Percentiles rank a stretch among this genome's conserved stretches.
These are phyloP conservation scores for Isoperla grammatica DNA, from an alignment of 2,888 invertebrate genomes.

Conservation along the genomic window DNA sequence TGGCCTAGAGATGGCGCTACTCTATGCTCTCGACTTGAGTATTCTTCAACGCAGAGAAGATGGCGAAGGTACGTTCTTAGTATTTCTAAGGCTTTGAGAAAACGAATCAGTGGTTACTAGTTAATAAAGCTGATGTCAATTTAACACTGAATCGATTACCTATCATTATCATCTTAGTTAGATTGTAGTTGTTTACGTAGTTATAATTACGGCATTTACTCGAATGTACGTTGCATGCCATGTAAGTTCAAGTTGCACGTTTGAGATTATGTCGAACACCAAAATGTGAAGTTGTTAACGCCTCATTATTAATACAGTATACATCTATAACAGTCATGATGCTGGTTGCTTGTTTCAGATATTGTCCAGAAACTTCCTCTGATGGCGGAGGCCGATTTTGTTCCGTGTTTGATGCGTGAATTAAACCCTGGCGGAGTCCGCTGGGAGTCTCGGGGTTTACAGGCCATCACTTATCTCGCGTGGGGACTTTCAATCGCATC, in stretches of 20 bases:
- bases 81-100: no score
- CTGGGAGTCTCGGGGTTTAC: slow-evolving; percentile 44
- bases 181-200: no score
- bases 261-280: no score
- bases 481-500: slow-evolving; percentile 63
- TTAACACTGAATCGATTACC: no score
- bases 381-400: slow-evolving; percentile 24
- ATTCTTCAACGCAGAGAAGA: slow-evolving; percentile 67
- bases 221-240: no score
- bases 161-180: no score
- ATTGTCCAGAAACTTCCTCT: slow-evolving; percentile 58
- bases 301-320: no score
- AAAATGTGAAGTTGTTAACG: no score
- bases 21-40: slow-evolving; percentile 79
- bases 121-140: neutral
- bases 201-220: no score
- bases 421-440: slow-evolving; percentile 45
- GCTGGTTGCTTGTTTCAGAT: slow-evolving; percentile 40
- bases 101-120: neutral
- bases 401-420: slow-evolving; percentile 26
- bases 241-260: no score
- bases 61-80: slow-evolving; percentile 50
- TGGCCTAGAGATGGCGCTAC: slow-evolving; percentile 72
- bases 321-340: no score
- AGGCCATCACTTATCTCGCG: slow-evolving; percentile 59